Conservation (phyloP, 2,888 invertebrate genomes). For the Lasioglossum leucozonium region DNA sequence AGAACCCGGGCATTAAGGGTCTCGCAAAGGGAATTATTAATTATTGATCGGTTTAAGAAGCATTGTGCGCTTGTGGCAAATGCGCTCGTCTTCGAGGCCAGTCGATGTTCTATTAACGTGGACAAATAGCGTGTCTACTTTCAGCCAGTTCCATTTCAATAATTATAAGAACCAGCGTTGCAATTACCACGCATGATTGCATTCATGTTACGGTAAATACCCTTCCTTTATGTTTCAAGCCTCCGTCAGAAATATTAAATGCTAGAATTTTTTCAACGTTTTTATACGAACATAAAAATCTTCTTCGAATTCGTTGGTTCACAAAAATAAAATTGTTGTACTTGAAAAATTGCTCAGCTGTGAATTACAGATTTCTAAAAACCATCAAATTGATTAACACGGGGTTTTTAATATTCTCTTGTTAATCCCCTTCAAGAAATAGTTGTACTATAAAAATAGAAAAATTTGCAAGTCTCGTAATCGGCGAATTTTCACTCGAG, state of each 20-base stretch:
- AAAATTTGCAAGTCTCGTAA: not conserved
- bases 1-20: constrained; percentile 2
- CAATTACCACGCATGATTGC: not conserved
- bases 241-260: not conserved
- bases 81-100: not conserved
- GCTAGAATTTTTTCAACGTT: not conserved
- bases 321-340: not conserved
- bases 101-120: constrained; percentile 6
- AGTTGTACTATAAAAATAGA: not conserved
- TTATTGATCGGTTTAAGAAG: constrained; percentile 27
- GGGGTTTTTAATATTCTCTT: not conserved
- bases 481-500: not conserved
- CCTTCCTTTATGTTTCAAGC: not conserved
- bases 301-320: not conserved
- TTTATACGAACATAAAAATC: not conserved
- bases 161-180: not conserved
- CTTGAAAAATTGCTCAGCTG: not conserved
- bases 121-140: not conserved
- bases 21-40: constrained; percentile 49
- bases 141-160: not conserved
- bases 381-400: not conserved
- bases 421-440: not conserved
- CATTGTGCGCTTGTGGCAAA: not conserved
- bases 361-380: not conserved
- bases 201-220: not conserved